phyloP scores from a whole-genome alignment of 2,888 invertebrate species.

The Pteria penguin region DNA sequence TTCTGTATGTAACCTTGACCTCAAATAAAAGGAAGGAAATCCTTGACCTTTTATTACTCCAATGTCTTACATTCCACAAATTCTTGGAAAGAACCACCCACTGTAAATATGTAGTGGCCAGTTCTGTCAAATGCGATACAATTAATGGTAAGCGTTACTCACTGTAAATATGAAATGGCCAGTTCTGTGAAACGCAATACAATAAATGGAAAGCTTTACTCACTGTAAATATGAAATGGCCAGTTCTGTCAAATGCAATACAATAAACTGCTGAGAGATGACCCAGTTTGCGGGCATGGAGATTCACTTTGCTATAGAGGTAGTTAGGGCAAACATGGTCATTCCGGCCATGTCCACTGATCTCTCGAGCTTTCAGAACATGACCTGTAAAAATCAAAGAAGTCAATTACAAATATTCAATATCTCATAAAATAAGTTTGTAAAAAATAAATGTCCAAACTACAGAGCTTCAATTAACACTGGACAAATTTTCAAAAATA shows the following conservation, averaged over 20 bases:
- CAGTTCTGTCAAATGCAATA: slow-evolving; percentile 94
- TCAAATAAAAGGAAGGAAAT: too few species aligned
- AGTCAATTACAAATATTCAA: too few species aligned
- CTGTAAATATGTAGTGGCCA: neutral
- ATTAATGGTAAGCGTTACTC: slow-evolving; percentile 70
- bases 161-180: slow-evolving; percentile 95
- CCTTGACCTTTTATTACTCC: too few species aligned
- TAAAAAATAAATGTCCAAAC: too few species aligned
- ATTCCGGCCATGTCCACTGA: slow-evolving; percentile 84
- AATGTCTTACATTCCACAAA: too few species aligned
- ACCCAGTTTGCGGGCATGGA: slow-evolving; percentile 87
- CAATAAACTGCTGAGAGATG: slow-evolving; percentile 99
- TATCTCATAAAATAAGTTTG: too few species aligned
- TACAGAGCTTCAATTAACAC: too few species aligned
- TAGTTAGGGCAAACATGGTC: slow-evolving; percentile 84
- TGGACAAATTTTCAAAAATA: too few species aligned
- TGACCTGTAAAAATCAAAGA: slow-evolving; percentile 74
- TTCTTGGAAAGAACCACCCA: neutral
- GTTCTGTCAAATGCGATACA: too few species aligned
- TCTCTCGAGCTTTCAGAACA: slow-evolving; percentile 84
- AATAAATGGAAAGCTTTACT: slow-evolving; percentile 65
- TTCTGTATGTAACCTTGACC: too few species aligned
- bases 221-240: slow-evolving; percentile 93
- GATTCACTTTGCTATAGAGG: slow-evolving; percentile 86
- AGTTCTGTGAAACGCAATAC: slow-evolving; percentile 82